Base-by-base conservation (phyloP, 2,113 vertebrate genomes). In the Nyctereutes procyonoides region DNA sequence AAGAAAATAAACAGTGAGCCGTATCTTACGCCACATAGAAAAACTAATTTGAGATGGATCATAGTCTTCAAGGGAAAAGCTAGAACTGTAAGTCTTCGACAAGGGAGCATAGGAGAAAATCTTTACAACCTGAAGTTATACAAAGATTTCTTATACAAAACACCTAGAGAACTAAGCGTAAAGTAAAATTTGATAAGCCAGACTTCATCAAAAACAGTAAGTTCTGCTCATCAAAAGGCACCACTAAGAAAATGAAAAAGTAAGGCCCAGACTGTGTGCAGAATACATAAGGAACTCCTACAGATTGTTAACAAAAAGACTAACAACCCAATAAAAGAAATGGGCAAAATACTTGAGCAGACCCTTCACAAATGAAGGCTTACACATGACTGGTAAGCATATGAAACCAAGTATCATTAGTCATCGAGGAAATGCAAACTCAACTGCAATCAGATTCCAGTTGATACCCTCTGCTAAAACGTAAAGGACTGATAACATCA, bases 231-330 rank as follows among this genome's bases (percentile, higher is more conserved):
- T 77, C 71, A 15, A 87, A 88, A 82, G 56, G 12, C n/a, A 32
- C n/a, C 55, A n/a, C n/a, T 65, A 92, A 96, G 67, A 95, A 63
- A 85, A 88, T 79, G 13, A 62, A 74, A 93, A 90, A 48, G 38
- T 38, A 83, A 56, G 55, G 32, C 38, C 32, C 13, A 74, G 53
- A 32, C 17, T 26, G 28, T 73, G 63, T 51, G 22, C 73, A 67
- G 69, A 96, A 60, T 53, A 55, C 22, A 8, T 51, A 35, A 85
- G 90, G 63, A 81, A 69, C 12, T 12, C 30, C 43, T 56, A 51
- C 74, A 76, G 62, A 84, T 30, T 17, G 76, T 69, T 60, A 82
- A 55, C 38, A 88, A 65, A 48, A 81, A 69, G 35, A 43, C 62
- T 74, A 73, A 73, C 22, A 69, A 74, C 30, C 28, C 48, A 28